Conservation (phyloP, 2,797 vertebrate genomes). For the Darevskia nairensis region DNA sequence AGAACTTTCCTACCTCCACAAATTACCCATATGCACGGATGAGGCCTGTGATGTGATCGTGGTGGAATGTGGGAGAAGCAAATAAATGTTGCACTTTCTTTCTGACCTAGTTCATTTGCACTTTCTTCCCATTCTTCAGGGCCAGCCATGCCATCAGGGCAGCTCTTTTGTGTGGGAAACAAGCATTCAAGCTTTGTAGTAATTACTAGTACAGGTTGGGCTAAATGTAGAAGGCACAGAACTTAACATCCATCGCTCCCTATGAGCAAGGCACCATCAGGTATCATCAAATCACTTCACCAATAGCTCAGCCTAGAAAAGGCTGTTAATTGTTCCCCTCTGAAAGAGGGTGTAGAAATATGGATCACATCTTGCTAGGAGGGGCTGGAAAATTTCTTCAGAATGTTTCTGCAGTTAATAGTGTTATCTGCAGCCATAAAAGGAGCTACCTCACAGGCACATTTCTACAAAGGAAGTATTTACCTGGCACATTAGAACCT, state of each 20-base stretch:
- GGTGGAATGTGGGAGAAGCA: rapidly evolving
- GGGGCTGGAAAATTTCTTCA: slow-evolving; percentile 23
- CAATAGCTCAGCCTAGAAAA: slow-evolving; percentile 26
- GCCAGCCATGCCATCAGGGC: rapidly evolving
- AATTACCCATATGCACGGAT: background rate
- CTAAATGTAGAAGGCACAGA: background rate
- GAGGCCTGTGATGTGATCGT: background rate
- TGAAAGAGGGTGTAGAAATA: slow-evolving; percentile 21
- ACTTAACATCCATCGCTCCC: slow-evolving; percentile 41
- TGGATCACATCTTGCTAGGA: slow-evolving; percentile 13
- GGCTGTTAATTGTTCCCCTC: slow-evolving; percentile 10
- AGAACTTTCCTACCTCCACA: slow-evolving; percentile 27
- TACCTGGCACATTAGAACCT: background rate
- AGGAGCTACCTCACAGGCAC: slow-evolving; percentile 28
- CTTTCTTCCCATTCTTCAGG: background rate
- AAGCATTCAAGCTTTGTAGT: background rate
- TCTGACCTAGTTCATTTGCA: background rate
- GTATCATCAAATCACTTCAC: background rate
- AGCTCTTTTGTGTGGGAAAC: background rate
- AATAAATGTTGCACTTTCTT: background rate
- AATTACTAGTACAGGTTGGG: background rate
- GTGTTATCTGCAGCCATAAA: slow-evolving; percentile 5
- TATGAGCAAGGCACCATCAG: slow-evolving; percentile 46
- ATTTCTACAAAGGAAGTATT: background rate
- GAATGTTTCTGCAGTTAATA: slow-evolving; percentile 3